These are phyloP conservation scores for Panagrolaimus sp. DNA, from an alignment of 1,140 invertebrate species.

Conservation along the genomic window DNA sequence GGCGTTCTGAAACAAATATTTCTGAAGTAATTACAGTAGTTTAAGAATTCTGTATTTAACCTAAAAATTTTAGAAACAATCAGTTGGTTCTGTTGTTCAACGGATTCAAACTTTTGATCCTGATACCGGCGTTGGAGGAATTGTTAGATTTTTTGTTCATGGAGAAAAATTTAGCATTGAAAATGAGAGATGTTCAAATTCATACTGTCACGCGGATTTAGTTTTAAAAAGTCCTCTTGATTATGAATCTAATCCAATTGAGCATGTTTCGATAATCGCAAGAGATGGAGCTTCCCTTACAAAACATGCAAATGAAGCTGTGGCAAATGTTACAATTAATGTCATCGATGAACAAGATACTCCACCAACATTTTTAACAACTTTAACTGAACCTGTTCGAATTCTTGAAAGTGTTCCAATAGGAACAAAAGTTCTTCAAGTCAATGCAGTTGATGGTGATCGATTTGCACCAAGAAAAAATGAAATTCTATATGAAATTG, in stretches of 20 bases:
- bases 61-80: neutral
- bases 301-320: conserved; percentile 11
- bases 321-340: conserved; percentile 1
- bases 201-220: conserved; percentile 7
- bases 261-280: neutral
- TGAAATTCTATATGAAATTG: neutral
- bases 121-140: conserved; percentile 13
- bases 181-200: conserved; percentile 13
- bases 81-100: conserved; percentile 1
- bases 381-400: neutral
- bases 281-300: conserved; percentile 18
- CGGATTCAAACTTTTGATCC: conserved; percentile 18
- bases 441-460: conserved; percentile 15
- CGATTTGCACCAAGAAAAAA: neutral
- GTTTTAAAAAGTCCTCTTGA: conserved; percentile 10
- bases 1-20: neutral
- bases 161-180: conserved; percentile 14
- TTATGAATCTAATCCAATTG: conserved; percentile 12
- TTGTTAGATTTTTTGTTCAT: conserved; percentile 3
- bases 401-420: neutral
- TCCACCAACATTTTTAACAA: conserved; percentile 12
- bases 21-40: neutral
- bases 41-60: neutral
- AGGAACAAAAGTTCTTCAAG: conserved; percentile 9
- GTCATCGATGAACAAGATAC: conserved; percentile 18